phyloP scores from a whole-genome alignment of 1,140 invertebrate genomes.

The Caenorhabditis elegans region WBcel235 BX284604.4:12198501-12199000 shows the following conservation, averaged over 20 bases:
- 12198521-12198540: too few relatives aligned
- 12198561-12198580: background rate
- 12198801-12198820: background rate
- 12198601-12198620: conserved; percentile 5
- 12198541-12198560: background rate
- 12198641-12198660: background rate
- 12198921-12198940: conserved; percentile 18
- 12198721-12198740: conserved; percentile 22
- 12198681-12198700: background rate
- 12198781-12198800: conserved; percentile 12
- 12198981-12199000: conserved; percentile 29
- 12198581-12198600: background rate
- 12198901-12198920: conserved; percentile 12
- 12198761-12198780: conserved; percentile 31
- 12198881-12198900: conserved; percentile 8
- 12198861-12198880: conserved; percentile 4
- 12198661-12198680: background rate
- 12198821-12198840: conserved; percentile 28
- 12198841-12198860: conserved; percentile 20
- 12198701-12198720: conserved; percentile 4
- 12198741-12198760: conserved; percentile 3
- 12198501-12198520: background rate
- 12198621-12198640: conserved; percentile 6
- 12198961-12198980: conserved; percentile 30
- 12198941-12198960: background rate